phyloP scores from a whole-genome alignment of 2,888 invertebrate genomes.

The Leptura quadrifasciata region DNA sequence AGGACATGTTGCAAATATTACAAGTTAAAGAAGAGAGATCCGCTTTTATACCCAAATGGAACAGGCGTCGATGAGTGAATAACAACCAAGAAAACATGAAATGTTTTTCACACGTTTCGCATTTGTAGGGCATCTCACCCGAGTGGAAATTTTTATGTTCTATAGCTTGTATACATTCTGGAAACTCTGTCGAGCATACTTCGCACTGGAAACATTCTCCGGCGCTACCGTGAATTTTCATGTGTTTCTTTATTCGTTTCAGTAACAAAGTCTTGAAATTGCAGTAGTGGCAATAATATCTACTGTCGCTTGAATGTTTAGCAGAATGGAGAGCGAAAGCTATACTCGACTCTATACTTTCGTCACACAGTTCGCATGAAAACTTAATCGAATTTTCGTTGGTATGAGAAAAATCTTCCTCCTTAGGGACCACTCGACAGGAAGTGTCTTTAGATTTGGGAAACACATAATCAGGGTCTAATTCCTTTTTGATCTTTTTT shows the following conservation, averaged over 20 bases:
- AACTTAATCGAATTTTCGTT: conserved; percentile 66
- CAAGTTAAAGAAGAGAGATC: conserved; percentile 47
- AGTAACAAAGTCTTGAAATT: conserved; percentile 60
- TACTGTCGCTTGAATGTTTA: conserved; percentile 64
- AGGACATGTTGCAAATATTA: conserved; percentile 55
- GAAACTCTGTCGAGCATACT: conserved; percentile 52
- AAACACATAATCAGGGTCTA: conserved; percentile 34
- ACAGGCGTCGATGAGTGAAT: conserved; percentile 73
- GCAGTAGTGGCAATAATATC: conserved; percentile 68
- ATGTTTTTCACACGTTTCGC: conserved; percentile 74
- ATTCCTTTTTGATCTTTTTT: conserved; percentile 25
- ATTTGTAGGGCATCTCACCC: conserved; percentile 67
- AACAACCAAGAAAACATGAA: conserved; percentile 64
- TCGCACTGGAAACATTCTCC: conserved; percentile 51
- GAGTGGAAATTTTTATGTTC: conserved; percentile 69
- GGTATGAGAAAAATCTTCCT: conserved; percentile 12
- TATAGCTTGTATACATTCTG: conserved; percentile 57
- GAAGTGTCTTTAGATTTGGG: background rate
- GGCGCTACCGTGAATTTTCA: conserved; percentile 53
- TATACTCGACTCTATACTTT: conserved; percentile 72
- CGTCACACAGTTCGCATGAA: conserved; percentile 76
- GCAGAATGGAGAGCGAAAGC: conserved; percentile 68
- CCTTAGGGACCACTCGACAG: conserved; percentile 10
- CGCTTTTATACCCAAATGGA: conserved; percentile 41
- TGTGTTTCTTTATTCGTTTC: conserved; percentile 60